Evolutionary conservation across 1,140 invertebrate species (phyloP).

Genomic region (Temnothorax nylanderi): DNA sequence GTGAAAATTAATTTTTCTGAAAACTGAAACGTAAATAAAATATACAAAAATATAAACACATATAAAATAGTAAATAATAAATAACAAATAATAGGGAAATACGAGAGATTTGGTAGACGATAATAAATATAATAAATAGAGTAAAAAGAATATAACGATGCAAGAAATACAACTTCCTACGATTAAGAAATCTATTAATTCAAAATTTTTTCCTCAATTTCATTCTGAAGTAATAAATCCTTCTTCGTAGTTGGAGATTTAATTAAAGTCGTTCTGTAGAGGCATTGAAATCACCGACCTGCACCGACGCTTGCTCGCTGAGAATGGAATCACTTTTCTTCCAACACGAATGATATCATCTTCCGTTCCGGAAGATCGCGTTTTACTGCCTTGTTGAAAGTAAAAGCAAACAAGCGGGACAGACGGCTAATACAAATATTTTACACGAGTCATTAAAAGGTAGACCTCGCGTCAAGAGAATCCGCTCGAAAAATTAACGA

Average conservation of each 20-base stretch:
- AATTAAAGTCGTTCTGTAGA: slow-evolving; percentile 4
- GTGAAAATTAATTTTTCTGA: slow-evolving; percentile 43
- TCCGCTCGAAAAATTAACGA: slow-evolving; percentile 28
- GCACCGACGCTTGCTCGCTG: neutral
- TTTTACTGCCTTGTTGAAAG: slow-evolving; percentile 44
- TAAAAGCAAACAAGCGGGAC: slow-evolving; percentile 41
- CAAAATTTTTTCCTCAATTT: neutral
- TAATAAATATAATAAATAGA: neutral
- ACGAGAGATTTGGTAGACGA: neutral
- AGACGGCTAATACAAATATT: slow-evolving; percentile 21
- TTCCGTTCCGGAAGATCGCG: neutral
- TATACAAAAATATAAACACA: neutral
- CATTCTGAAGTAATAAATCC: neutral
- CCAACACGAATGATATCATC: slow-evolving; percentile 29
- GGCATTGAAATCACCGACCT: slow-evolving; percentile 12
- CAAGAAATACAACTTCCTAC: neutral
- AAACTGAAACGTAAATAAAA: slow-evolving; percentile 9
- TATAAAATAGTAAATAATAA: neutral
- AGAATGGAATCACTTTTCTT: slow-evolving; percentile 38
- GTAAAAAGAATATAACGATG: neutral
- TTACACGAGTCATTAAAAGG: neutral
- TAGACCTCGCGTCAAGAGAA: neutral
- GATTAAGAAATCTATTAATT: neutral
- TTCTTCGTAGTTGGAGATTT: neutral
- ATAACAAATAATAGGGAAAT: neutral